Conservation (phyloP, 2,113 vertebrate species). For the Todiramphus chloris region DNA sequence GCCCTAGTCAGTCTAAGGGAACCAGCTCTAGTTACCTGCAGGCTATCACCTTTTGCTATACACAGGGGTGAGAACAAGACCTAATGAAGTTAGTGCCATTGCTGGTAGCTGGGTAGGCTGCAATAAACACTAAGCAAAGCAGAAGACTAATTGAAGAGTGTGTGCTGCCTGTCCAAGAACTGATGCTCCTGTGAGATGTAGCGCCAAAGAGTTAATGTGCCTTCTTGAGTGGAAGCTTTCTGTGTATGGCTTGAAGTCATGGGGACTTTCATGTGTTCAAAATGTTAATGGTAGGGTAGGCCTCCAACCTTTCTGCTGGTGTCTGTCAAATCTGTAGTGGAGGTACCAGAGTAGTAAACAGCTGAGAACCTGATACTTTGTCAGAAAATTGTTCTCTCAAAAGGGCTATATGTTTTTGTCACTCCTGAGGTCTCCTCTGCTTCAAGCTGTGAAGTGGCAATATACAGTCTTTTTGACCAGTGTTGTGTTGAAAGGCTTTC, state of each 20-base stretch:
- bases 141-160: neutral
- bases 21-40: neutral
- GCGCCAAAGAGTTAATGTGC: neutral
- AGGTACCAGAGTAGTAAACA: neutral
- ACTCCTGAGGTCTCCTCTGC: neutral
- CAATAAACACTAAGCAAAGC: slow-evolving; percentile 9
- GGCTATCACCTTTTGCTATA: neutral
- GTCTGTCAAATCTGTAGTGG: neutral
- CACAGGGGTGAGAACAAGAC: neutral
- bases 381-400: neutral
- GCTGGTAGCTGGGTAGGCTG: neutral
- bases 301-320: neutral
- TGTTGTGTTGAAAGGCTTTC: neutral
- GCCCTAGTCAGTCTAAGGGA: neutral
- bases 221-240: neutral
- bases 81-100: neutral
- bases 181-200: neutral
- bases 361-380: neutral
- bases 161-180: neutral
- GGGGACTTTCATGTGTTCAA: neutral
- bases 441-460: neutral
- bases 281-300: neutral
- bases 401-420: neutral
- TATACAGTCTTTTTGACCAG: neutral
- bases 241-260: neutral